phyloP scores from a whole-genome alignment of 1,140 invertebrate species.

The Leguminivora glycinivorella region DNA sequence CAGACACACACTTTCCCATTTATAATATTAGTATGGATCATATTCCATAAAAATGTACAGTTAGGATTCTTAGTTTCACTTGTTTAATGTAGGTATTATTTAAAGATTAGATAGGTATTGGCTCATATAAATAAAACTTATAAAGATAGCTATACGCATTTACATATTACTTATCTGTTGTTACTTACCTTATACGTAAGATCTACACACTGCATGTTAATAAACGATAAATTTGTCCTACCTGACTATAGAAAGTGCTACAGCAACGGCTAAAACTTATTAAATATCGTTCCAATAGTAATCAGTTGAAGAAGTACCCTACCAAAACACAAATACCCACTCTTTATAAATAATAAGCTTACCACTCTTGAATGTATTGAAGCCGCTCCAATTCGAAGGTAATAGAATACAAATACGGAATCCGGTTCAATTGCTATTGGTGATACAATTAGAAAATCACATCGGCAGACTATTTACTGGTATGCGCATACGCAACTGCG shows the following conservation, averaged over 20 bases:
- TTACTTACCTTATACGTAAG: not conserved
- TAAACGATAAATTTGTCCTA: slow-evolving; percentile 1
- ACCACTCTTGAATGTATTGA: slow-evolving; percentile 4
- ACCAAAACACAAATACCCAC: not conserved
- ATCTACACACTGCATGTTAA: not conserved
- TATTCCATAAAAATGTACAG: too few species aligned
- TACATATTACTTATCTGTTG: not conserved
- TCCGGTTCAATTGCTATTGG: slow-evolving; percentile 20
- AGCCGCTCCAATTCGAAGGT: slow-evolving; percentile 6
- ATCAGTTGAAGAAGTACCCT: not conserved
- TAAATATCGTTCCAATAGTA: not conserved
- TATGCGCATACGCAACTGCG: slow-evolving; percentile 15
- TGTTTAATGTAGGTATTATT: too few species aligned
- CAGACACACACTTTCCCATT: too few species aligned
- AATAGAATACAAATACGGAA: slow-evolving; percentile 25
- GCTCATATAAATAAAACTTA: too few species aligned
- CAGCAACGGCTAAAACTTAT: not conserved
- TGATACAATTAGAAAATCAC: slow-evolving; percentile 27
- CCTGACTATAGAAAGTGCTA: not conserved
- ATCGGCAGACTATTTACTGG: not conserved
- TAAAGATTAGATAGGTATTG: too few species aligned
- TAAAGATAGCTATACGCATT: too few species aligned
- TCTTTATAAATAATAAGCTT: slow-evolving; percentile 11
- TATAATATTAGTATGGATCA: too few species aligned
- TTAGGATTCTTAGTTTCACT: too few species aligned